Conservation (phyloP, 2,113 vertebrate genomes). For the Plestiodon gilberti region DNA sequence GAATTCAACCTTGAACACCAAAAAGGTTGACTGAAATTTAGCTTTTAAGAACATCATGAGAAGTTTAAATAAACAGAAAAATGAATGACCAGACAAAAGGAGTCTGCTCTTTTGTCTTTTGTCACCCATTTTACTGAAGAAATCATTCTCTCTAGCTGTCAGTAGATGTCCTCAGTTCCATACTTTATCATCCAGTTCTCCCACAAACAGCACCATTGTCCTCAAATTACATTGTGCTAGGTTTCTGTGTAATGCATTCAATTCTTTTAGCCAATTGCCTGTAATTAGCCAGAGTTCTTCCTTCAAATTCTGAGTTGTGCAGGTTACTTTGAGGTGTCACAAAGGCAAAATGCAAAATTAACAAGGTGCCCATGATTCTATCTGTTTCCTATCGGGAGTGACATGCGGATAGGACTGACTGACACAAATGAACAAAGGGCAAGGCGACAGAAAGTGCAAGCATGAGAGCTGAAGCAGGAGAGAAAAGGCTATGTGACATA, state of each 20-base stretch:
- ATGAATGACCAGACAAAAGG: accelerated
- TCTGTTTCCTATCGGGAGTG: neutral
- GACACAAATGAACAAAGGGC: neutral
- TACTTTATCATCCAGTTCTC: neutral
- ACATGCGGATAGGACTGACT: neutral
- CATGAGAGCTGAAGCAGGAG: neutral
- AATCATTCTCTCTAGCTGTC: neutral
- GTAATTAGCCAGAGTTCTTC: neutral
- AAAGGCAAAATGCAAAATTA: neutral
- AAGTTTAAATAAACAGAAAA: neutral
- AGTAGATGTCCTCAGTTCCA: slow-evolving; percentile 26
- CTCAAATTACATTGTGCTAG: neutral
- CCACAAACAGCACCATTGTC: neutral
- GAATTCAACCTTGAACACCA: neutral
- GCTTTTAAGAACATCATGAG: accelerated
- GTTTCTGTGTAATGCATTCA: neutral
- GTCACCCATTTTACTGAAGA: neutral
- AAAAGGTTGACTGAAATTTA: neutral
- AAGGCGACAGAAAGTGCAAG: neutral
- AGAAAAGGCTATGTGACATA: neutral
- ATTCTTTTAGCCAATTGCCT: neutral
- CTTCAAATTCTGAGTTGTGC: too few relatives aligned
- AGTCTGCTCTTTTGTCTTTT: accelerated
- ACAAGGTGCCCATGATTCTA: too few relatives aligned
- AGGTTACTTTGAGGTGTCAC: neutral